Evolutionary conservation across 2,888 invertebrate genomes (phyloP).

Genomic region (Rotaria macrura): DNA sequence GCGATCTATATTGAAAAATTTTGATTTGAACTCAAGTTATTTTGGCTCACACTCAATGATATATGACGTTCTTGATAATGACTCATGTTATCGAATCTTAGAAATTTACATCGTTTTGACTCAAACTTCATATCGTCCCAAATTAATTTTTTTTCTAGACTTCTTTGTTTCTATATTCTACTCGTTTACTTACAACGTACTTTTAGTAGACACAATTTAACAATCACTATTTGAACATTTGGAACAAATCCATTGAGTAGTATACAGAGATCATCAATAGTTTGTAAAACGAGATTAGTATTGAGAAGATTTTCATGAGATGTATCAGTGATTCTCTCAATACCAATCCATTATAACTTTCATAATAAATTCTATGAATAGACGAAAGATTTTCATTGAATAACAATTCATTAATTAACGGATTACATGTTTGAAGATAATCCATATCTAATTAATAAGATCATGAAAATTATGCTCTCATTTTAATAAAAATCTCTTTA

Average conservation of each 20-base stretch:
- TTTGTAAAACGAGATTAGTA: not conserved
- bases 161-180: no score
- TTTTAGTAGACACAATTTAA: not conserved
- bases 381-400: not conserved
- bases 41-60: no score
- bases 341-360: not conserved
- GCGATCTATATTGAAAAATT: no score
- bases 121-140: no score
- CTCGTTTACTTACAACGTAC: not conserved
- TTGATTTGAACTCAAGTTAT: no score
- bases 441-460: no score
- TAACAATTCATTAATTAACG: not conserved
- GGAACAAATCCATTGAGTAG: not conserved
- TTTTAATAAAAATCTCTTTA: no score
- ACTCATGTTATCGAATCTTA: no score
- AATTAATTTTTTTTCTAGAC: no score
- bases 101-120: no score
- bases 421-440: not conserved
- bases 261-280: not conserved
- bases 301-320: not conserved
- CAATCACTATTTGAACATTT: not conserved
- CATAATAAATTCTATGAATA: not conserved
- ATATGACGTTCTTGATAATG: no score
- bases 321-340: not conserved
- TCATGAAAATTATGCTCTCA: no score